phyloP scores from a whole-genome alignment of 1,140 invertebrate species.

The Bicyclus anynana region DNA sequence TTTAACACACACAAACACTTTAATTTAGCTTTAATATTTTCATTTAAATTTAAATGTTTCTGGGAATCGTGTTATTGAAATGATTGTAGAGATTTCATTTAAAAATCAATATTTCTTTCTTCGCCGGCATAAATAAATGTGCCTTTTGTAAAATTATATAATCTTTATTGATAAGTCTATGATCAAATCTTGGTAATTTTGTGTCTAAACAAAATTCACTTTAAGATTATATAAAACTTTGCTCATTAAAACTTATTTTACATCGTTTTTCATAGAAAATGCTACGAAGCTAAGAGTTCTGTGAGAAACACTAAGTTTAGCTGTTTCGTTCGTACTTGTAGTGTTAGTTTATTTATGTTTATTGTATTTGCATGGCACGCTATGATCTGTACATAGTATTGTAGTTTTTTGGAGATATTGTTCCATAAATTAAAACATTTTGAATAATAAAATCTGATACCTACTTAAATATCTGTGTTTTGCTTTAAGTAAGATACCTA shows the following conservation, averaged over 20 bases:
- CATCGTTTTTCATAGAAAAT: background rate
- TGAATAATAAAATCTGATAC: slow-evolving; percentile 10
- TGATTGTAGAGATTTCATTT: no score
- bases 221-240: slow-evolving; percentile 47
- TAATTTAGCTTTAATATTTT: no score
- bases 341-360: slow-evolving; percentile 12
- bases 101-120: no score
- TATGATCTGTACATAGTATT: slow-evolving; percentile 12
- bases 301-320: background rate
- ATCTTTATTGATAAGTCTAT: slow-evolving; percentile 6
- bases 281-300: slow-evolving; percentile 5
- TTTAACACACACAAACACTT: no score
- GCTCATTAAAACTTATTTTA: background rate
- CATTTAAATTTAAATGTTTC: no score
- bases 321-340: background rate
- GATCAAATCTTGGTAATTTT: slow-evolving; percentile 72
- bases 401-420: background rate
- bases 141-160: slow-evolving; percentile 13
- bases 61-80: no score
- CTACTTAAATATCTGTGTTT: background rate
- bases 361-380: background rate
- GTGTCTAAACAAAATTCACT: slow-evolving; percentile 67
- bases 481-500: background rate
- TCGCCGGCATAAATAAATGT: no score
- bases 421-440: slow-evolving; percentile 6